These are phyloP conservation scores for Drosophila vallismaia DNA, from an alignment of 2,888 invertebrate genomes.

Conservation along the genomic window DNA sequence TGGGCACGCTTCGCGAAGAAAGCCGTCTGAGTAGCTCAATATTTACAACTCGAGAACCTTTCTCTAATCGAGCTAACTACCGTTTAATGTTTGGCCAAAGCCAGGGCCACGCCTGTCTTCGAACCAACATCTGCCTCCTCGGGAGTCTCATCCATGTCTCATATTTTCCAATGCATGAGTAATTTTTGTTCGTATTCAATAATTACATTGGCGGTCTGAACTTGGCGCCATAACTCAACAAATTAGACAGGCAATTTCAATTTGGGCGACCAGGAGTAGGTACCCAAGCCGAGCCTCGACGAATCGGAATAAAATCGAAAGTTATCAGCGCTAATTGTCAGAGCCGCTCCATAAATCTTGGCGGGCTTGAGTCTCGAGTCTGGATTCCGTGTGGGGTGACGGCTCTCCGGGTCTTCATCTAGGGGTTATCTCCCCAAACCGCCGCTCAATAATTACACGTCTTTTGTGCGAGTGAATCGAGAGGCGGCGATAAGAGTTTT, in stretches of 20 bases:
- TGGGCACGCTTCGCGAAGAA: slow-evolving; percentile 59
- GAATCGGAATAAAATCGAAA: slow-evolving; percentile 39
- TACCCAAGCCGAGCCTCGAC: slow-evolving; percentile 7
- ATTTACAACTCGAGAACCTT: slow-evolving; percentile 54
- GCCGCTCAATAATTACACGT: slow-evolving; percentile 60
- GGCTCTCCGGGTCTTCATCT: not conserved
- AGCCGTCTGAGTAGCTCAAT: slow-evolving; percentile 49
- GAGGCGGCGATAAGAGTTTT: slow-evolving; percentile 61
- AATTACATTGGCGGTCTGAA: slow-evolving; percentile 62
- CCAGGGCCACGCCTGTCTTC: slow-evolving; percentile 48
- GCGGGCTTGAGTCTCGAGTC: slow-evolving; percentile 1
- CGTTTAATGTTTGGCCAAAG: slow-evolving; percentile 69
- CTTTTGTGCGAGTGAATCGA: slow-evolving; percentile 33
- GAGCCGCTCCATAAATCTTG: slow-evolving; percentile 67
- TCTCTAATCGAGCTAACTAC: slow-evolving; percentile 70
- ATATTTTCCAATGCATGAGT: slow-evolving; percentile 38
- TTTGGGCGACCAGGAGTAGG: slow-evolving; percentile 29
- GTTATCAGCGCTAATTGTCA: slow-evolving; percentile 76
- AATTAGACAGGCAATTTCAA: slow-evolving; percentile 71
- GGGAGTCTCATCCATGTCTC: slow-evolving; percentile 3
- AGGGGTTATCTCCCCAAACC: slow-evolving; percentile 60
- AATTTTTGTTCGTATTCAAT: slow-evolving; percentile 66
- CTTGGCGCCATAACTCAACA: slow-evolving; percentile 64
- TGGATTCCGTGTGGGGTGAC: slow-evolving; percentile 34
- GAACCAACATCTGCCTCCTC: slow-evolving; percentile 5